These are phyloP conservation scores for Hyperoodon ampullatus DNA, from an alignment of 2,113 vertebrate species.

Conservation along the genomic window DNA sequence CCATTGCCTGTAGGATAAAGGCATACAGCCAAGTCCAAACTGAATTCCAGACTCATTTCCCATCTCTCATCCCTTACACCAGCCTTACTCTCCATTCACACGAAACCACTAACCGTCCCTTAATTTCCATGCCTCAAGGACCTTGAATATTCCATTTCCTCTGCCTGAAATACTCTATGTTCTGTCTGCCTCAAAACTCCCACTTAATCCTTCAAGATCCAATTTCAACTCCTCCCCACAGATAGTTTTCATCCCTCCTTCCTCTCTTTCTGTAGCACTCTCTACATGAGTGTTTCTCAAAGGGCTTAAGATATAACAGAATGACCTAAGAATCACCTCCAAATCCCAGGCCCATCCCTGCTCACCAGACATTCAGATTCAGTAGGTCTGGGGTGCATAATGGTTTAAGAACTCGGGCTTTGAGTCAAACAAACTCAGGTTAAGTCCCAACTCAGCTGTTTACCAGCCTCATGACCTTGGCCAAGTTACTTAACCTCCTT, in stretches of 20 bases:
- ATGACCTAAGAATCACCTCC: not conserved
- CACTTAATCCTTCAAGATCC: not conserved
- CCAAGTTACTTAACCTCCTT: not conserved
- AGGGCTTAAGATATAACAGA: not conserved
- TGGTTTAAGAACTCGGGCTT: not conserved
- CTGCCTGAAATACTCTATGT: not conserved
- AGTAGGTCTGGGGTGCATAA: not conserved
- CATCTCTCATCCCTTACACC: not conserved
- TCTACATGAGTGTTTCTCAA: not conserved
- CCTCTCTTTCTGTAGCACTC: not conserved
- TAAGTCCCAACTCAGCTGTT: not conserved
- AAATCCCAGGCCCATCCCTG: not conserved
- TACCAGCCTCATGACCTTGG: not conserved
- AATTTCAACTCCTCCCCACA: not conserved
- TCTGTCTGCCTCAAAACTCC: not conserved
- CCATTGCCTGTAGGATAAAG: not conserved
- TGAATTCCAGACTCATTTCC: not conserved
- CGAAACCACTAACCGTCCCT: not conserved
- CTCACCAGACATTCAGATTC: not conserved
- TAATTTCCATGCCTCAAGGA: not conserved
- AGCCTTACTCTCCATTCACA: not conserved
- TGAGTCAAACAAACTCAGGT: not conserved
- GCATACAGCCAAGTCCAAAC: not conserved
- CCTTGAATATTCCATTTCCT: not conserved
- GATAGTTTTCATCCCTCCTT: not conserved